Evolutionary conservation across 1,140 invertebrate genomes (phyloP).

Genomic region (Frieseomelitta varia): DNA sequence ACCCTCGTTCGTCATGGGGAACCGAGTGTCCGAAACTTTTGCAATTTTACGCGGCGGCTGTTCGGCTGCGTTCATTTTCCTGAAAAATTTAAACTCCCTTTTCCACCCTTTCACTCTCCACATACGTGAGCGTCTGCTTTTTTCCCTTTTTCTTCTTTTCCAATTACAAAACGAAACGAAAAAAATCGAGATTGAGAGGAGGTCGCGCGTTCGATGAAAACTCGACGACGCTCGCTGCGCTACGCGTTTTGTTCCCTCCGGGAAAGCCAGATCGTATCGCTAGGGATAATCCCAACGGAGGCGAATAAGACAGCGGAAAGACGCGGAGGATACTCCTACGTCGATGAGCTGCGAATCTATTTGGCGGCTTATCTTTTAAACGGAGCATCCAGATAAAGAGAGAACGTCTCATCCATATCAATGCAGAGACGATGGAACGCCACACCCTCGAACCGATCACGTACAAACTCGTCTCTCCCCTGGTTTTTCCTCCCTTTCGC

Average conservation of each 20-base stretch:
- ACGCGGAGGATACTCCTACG: background rate
- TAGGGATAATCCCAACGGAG: background rate
- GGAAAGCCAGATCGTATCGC: constrained; percentile 23
- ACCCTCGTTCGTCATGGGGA: constrained; percentile 30
- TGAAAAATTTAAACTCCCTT: constrained; percentile 28
- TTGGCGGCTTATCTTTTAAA: constrained; percentile 67
- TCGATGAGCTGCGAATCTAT: constrained; percentile 60
- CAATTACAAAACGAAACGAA: constrained; percentile 14
- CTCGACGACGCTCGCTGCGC: background rate
- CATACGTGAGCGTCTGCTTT: too few species aligned
- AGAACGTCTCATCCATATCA: constrained; percentile 62
- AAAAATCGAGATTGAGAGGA: background rate
- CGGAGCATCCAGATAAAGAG: constrained; percentile 42
- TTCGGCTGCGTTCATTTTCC: constrained; percentile 32
- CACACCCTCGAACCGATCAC: constrained; percentile 50
- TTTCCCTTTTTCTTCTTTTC: background rate
- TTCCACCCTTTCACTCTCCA: background rate
- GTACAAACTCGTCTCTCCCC: constrained; percentile 35
- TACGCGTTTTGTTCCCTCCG: background rate
- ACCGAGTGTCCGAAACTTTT: constrained; percentile 51
- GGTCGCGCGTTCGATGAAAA: background rate
- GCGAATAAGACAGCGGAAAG: background rate
- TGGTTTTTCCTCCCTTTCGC: constrained; percentile 17
- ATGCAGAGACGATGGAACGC: constrained; percentile 49
- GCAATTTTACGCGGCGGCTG: constrained; percentile 54